Conservation (phyloP, 2,113 vertebrate species). For the Hoplias malabaricus region DNA sequence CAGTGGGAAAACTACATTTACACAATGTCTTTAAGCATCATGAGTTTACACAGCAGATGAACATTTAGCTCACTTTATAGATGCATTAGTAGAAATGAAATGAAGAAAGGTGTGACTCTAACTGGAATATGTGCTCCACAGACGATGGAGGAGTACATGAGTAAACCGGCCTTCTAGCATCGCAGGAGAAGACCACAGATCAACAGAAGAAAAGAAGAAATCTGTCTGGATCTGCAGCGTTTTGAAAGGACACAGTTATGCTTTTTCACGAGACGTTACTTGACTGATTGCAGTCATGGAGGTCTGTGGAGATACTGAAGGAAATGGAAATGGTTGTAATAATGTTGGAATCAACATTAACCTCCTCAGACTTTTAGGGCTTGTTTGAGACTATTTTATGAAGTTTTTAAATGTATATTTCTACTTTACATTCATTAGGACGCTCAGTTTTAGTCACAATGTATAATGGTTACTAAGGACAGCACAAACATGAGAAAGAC, state of each 20-base stretch:
- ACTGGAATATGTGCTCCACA: slow-evolving; percentile 40
- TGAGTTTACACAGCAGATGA: no score
- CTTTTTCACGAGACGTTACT: neutral
- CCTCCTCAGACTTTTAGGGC: neutral
- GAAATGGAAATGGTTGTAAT: neutral
- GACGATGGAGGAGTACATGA: slow-evolving; percentile 82
- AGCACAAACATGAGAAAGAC: neutral
- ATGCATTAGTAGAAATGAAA: no score
- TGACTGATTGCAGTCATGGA: neutral
- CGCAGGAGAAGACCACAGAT: neutral
- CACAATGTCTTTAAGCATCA: no score
- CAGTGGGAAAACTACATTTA: no score
- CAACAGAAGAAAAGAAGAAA: slow-evolving; percentile 4
- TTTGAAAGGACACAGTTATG: neutral
- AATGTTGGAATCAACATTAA: neutral
- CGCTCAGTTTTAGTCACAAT: neutral
- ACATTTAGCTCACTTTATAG: no score
- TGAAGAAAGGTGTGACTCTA: neutral
- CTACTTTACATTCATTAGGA: neutral
- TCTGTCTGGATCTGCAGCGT: neutral
- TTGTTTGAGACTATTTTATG: neutral
- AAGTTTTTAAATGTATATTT: neutral
- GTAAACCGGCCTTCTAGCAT: slow-evolving; percentile 76
- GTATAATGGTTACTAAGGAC: no score
- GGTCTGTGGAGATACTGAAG: no score